Percentiles rank a stretch among this genome's conserved stretches.
phyloP scores from a whole-genome alignment of 2,113 vertebrate genomes.

The Tetrax tetrax region DNA sequence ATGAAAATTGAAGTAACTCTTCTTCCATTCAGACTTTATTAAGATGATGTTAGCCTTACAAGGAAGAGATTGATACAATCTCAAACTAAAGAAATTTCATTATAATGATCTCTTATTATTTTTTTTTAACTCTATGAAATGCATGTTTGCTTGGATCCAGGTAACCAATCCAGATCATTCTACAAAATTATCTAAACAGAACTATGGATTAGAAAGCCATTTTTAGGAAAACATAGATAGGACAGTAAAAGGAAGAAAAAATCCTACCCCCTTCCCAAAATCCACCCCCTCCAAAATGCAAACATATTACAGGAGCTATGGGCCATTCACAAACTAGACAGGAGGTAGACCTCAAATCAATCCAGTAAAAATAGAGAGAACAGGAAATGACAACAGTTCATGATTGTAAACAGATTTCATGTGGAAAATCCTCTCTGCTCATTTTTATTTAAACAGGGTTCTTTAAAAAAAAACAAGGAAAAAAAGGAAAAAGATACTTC shows the following conservation, averaged over 20 bases:
- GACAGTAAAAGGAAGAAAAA: neutral
- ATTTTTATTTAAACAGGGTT: neutral
- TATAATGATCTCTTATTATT: too few relatives aligned
- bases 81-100: neutral
- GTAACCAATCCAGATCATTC: neutral
- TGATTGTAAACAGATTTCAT: neutral
- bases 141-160: neutral
- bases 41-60: neutral
- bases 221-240: neutral
- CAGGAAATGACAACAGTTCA: neutral
- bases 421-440: neutral
- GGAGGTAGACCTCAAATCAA: neutral
- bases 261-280: rapidly evolving
- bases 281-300: neutral
- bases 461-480: neutral
- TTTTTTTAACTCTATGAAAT: neutral
- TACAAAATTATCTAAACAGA: neutral
- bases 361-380: neutral
- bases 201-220: neutral
- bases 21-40: neutral
- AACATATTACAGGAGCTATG: neutral
- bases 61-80: neutral
- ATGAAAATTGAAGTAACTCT: neutral
- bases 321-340: neutral
- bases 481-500: neutral